A percentile compares a stretch with the other conserved stretches of the same genome.
Conservation (phyloP, 1,140 invertebrate species). For the Drosophila kurseongensis region DNA sequence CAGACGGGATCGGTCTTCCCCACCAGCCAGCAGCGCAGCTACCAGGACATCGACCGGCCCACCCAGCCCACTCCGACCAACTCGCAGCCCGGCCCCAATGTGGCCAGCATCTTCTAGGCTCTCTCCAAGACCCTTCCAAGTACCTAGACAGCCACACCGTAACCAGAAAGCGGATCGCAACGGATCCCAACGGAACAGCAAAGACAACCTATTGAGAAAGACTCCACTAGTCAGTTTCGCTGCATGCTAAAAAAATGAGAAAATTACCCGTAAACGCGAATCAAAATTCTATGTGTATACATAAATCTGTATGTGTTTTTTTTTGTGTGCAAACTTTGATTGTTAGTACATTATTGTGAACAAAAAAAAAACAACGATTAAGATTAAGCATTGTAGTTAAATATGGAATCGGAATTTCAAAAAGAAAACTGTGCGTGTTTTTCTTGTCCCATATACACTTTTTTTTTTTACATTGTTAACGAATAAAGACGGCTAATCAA, state of each 20-base stretch:
- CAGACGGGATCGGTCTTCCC: slow-evolving; percentile 77
- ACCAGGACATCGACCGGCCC: slow-evolving; percentile 83
- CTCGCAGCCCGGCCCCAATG: slow-evolving; percentile 76
- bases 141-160: slow-evolving; percentile 40
- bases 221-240: slow-evolving; percentile 36
- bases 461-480: slow-evolving; percentile 16
- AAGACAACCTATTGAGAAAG: slow-evolving; percentile 18
- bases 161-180: neutral
- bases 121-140: slow-evolving; percentile 48
- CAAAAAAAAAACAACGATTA: slow-evolving; percentile 15
- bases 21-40: slow-evolving; percentile 78
- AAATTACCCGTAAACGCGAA: slow-evolving; percentile 14
- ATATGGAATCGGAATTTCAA: slow-evolving; percentile 1
- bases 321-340: slow-evolving; percentile 11
- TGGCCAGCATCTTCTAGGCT: slow-evolving; percentile 79
- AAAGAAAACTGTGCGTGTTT: slow-evolving; percentile 13
- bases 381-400: slow-evolving; percentile 33
- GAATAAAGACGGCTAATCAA: slow-evolving; percentile 50
- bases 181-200: slow-evolving; percentile 2
- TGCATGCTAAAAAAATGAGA: slow-evolving; percentile 7
- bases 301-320: neutral
- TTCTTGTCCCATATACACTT: slow-evolving; percentile 7
- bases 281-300: slow-evolving; percentile 10
- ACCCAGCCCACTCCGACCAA: slow-evolving; percentile 79
- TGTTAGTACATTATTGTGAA: slow-evolving; percentile 12